A percentile compares a stretch with the other conserved stretches of the same genome.
Conservation (phyloP, 2,113 vertebrate species). For the Pseudorectes ferrugineus region DNA sequence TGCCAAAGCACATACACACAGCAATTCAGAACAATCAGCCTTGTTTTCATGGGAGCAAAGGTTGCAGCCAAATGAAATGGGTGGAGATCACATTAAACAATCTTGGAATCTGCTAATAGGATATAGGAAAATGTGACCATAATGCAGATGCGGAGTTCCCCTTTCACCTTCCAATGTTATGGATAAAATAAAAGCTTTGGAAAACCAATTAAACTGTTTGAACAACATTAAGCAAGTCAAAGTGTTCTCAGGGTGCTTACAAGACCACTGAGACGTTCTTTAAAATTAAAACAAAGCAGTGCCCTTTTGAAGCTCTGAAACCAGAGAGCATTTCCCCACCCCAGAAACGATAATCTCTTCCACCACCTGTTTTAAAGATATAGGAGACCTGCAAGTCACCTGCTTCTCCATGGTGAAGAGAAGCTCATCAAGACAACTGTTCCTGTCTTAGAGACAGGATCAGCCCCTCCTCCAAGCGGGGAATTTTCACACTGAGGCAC, state of each 20-base stretch:
- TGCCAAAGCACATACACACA: slow-evolving; percentile 77
- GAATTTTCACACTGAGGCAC: background rate
- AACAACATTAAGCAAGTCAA: slow-evolving; percentile 19
- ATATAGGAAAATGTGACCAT: slow-evolving; percentile 77
- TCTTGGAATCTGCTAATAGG: slow-evolving; percentile 77
- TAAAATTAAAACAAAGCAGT: background rate
- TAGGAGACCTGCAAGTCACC: background rate
- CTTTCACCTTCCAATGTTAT: slow-evolving; percentile 62
- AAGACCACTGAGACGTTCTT: background rate
- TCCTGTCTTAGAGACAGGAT: background rate
- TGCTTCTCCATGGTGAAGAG: background rate
- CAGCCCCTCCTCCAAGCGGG: background rate
- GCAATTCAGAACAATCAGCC: slow-evolving; percentile 72
- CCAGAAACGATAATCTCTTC: background rate
- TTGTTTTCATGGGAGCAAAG: slow-evolving; percentile 75
- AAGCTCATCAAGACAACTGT: background rate
- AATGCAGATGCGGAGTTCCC: slow-evolving; percentile 62
- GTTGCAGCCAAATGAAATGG: slow-evolving; percentile 76
- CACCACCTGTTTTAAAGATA: slow-evolving; percentile 14
- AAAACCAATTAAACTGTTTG: slow-evolving; percentile 56
- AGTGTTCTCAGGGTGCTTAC: background rate
- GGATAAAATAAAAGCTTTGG: slow-evolving; percentile 50
- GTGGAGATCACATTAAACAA: slow-evolving; percentile 75
- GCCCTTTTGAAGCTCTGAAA: background rate
- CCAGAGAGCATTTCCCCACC: background rate